Base-by-base conservation (phyloP, 37 sponge, comb jelly and placozoan species). In the Haliclona indistincta region DNA sequence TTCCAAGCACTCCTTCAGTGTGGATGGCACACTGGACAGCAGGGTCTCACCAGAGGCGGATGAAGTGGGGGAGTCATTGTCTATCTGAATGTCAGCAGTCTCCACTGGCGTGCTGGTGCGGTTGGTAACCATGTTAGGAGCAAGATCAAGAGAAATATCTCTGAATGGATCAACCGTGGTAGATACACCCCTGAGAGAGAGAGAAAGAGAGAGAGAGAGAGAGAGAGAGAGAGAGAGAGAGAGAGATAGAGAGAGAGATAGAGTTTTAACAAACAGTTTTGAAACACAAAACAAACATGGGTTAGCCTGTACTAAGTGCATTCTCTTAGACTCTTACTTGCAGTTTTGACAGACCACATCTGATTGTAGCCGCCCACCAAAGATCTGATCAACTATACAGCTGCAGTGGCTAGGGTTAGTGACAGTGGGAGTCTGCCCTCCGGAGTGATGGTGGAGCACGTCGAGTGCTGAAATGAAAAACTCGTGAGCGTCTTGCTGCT, bases 401-500 rank as follows among this genome's bases (percentile, higher is more conserved):
- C 60, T 39, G 34, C 96, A 90, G 52, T 87, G 80, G 40, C 76
- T 53, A 20, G 89, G 81, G 39, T 84, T 67, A 43, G 63, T 35
- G 5, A 75, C 62, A 3, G 84, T 78, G 20, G 92, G 89, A 0
- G 85, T 85, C 77, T 89, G 84, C 38, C 90, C 91, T 13, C 84
- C 83, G 0, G 84, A 82, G 81, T 98, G 99, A 40, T 71, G 79
- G 73, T 98, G 99, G 4, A 98, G 94, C 2, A 95, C 84, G 40
- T 95, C 94, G 43, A 92, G 68, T 42, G 83, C 76, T 17, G 98
- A 75, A 13, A 98, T 98, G 79, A 98, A 92, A 87, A 98, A 98
- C 73, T 98, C 99, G 73, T 98, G 99, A 0, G 99, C 99, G 45
- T 98, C 99, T 49, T 98, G 99, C 64, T 98, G 99, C 74, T 95